A percentile compares a stretch with the other conserved stretches of the same genome.
Conservation (phyloP, 2,797 vertebrate species). For the Enteromius viviparus region DNA sequence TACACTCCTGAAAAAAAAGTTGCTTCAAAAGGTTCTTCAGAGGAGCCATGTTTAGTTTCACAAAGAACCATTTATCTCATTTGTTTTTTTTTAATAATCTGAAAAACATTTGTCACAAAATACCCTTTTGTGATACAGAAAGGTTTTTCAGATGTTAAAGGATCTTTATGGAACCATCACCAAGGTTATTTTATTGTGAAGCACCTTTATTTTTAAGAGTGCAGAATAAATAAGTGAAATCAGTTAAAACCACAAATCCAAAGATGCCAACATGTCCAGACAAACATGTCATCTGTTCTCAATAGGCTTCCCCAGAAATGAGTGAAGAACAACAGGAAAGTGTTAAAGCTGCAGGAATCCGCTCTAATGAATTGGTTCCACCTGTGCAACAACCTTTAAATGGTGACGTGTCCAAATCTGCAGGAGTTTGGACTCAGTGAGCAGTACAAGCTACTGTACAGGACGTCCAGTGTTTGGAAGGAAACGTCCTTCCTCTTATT, state of each 20-base stretch:
- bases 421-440: not conserved
- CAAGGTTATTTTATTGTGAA: too few relatives aligned
- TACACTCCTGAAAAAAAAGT: too few relatives aligned
- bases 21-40: too few relatives aligned
- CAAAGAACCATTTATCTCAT: too few relatives aligned
- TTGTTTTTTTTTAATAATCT: too few relatives aligned
- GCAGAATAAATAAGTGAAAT: not conserved
- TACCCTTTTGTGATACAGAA: too few relatives aligned
- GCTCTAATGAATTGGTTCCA: conserved; percentile 15
- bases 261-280: not conserved
- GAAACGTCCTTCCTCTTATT: not conserved
- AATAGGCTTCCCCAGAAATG: not conserved
- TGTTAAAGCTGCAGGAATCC: not conserved
- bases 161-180: too few relatives aligned
- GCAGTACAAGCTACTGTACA: not conserved
- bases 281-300: not conserved
- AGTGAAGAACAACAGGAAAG: not conserved
- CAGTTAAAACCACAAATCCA: not conserved
- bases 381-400: not conserved
- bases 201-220: too few relatives aligned
- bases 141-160: too few relatives aligned
- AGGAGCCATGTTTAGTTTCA: too few relatives aligned
- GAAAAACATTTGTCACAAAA: too few relatives aligned
- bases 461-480: not conserved
- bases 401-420: not conserved